Percentiles rank a stretch among this genome's conserved stretches.
Evolutionary conservation across 23 tunicate genomes (phyloP).

Genomic region (Styela clava): DNA sequence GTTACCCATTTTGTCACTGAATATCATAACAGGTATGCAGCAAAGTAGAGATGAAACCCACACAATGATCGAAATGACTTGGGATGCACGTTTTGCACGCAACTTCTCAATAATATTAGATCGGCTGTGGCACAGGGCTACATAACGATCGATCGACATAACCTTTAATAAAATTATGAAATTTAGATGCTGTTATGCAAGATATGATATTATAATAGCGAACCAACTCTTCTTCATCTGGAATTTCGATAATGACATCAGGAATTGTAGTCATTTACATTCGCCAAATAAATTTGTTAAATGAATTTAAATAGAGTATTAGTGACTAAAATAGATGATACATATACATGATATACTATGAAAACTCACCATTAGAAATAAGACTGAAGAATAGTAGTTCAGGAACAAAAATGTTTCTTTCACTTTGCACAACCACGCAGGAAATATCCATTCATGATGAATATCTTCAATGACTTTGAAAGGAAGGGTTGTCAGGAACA

Average conservation of each 20-base stretch:
- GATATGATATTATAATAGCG: no score
- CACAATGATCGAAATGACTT: background rate
- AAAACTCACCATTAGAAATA: conserved; percentile 52
- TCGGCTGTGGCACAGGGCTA: conserved; percentile 21
- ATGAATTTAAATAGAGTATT: no score
- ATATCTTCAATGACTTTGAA: conserved; percentile 24
- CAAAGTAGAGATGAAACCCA: conserved; percentile 12
- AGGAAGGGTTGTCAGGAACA: no score
- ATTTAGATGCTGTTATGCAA: no score
- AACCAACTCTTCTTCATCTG: no score
- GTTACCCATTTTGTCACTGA: conserved; percentile 7
- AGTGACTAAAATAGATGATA: no score
- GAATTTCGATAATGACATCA: no score
- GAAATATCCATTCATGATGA: conserved; percentile 31
- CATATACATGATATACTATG: no score
- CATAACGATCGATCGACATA: conserved; percentile 18
- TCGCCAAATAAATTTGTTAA: no score
- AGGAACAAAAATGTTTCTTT: conserved; percentile 53
- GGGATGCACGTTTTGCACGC: conserved; percentile 1
- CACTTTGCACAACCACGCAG: conserved; percentile 48
- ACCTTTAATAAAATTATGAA: conserved; percentile 1
- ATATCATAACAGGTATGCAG: conserved; percentile 15
- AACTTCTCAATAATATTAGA: background rate
- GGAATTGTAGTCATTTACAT: no score
- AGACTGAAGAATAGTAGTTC: conserved; percentile 55